Conservation (phyloP, 2,888 invertebrate species). For the Nomada hirtipes region DNA sequence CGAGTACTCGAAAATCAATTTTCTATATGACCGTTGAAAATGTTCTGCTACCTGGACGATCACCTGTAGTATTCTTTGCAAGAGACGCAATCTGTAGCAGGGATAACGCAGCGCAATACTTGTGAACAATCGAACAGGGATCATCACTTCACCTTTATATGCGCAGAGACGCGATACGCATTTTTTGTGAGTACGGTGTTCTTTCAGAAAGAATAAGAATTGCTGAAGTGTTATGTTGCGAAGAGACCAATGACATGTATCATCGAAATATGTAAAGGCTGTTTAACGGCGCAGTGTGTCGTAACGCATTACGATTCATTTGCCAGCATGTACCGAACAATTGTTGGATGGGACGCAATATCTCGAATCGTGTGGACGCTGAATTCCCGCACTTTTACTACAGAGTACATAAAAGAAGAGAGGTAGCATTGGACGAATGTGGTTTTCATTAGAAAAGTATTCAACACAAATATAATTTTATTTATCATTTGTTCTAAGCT, state of each 20-base stretch:
- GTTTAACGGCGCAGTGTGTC: conserved; percentile 49
- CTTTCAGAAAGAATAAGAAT: conserved; percentile 29
- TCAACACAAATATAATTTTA: neutral
- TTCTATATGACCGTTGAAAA: conserved; percentile 32
- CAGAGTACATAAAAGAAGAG: conserved; percentile 73
- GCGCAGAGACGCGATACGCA: conserved; percentile 44
- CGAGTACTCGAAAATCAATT: conserved; percentile 35
- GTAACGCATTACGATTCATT: conserved; percentile 48
- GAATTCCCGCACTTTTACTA: conserved; percentile 55
- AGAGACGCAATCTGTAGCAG: conserved; percentile 44
- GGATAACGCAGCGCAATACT: conserved; percentile 59
- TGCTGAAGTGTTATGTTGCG: conserved; percentile 8
- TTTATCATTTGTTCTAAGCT: too few relatives aligned
- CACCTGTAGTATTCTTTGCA: conserved; percentile 21
- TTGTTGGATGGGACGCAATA: conserved; percentile 54
- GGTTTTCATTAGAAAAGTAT: neutral
- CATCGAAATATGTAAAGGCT: conserved; percentile 25
- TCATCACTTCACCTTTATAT: conserved; percentile 8
- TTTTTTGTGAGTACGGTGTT: conserved; percentile 2
- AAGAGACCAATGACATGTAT: conserved; percentile 20
- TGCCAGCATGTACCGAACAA: conserved; percentile 42
- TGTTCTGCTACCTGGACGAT: conserved; percentile 20
- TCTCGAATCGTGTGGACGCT: conserved; percentile 51
- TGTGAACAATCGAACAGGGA: conserved; percentile 18
- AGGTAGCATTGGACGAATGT: conserved; percentile 51